Conservation (phyloP, 2,888 invertebrate species). For the Tipula lateralis region DNA sequence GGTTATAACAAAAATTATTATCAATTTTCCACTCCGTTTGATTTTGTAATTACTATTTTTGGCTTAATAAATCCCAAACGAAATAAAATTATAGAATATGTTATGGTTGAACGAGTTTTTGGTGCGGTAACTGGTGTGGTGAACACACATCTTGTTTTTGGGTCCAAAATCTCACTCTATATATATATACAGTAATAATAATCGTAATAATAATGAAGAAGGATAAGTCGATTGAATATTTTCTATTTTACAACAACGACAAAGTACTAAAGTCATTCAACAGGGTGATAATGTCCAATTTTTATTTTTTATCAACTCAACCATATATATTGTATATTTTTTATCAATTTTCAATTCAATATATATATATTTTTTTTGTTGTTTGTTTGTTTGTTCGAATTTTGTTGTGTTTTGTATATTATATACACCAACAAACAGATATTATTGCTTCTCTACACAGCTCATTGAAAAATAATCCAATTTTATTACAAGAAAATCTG, state of each 20-base stretch:
- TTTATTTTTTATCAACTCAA: conserved; percentile 24
- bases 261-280: neutral
- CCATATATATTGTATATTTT: conserved; percentile 1
- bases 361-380: neutral
- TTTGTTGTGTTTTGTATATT: neutral
- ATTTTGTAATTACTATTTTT: neutral
- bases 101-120: neutral
- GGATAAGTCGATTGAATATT: neutral
- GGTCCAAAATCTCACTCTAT: neutral
- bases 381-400: neutral
- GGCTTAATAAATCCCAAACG: conserved; percentile 12
- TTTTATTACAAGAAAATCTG: conserved; percentile 31
- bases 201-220: neutral
- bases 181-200: neutral
- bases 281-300: conserved; percentile 19
- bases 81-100: neutral
- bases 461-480: conserved; percentile 31
- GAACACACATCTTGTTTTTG: neutral
- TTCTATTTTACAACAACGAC: neutral
- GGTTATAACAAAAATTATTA: neutral
- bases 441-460: conserved; percentile 26
- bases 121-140: neutral
- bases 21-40: conserved; percentile 6
- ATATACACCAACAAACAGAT: neutral
- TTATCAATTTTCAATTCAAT: conserved; percentile 24